A percentile compares a stretch with the other conserved stretches of the same genome.
These are phyloP conservation scores for Galleria mellonella DNA, from an alignment of 1,140 invertebrate genomes.

Conservation along the genomic window DNA sequence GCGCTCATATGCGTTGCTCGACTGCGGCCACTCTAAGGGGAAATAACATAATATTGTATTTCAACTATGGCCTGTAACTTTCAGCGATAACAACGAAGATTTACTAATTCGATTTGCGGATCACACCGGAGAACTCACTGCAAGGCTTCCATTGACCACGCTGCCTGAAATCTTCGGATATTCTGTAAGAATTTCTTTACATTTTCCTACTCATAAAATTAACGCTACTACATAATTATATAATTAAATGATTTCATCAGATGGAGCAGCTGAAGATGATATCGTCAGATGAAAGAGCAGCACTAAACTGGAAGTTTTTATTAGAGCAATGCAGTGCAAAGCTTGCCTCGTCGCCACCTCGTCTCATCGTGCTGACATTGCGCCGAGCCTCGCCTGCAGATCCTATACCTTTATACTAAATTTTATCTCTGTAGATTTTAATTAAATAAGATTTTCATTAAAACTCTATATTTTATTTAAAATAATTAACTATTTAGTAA, in stretches of 20 bases:
- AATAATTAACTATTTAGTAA: too few species aligned
- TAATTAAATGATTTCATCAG: slow-evolving; percentile 14
- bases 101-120: slow-evolving; percentile 49
- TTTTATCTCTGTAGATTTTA: background rate
- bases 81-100: slow-evolving; percentile 36
- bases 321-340: slow-evolving; percentile 49
- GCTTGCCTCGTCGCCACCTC: slow-evolving; percentile 38
- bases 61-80: too few species aligned
- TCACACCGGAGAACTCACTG: slow-evolving; percentile 52
- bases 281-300: slow-evolving; percentile 31
- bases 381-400: slow-evolving; percentile 47
- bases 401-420: slow-evolving; percentile 54
- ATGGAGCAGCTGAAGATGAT: slow-evolving; percentile 34
- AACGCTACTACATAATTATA: background rate
- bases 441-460: too few species aligned
- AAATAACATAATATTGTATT: too few species aligned
- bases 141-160: slow-evolving; percentile 40
- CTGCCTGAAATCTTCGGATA: slow-evolving; percentile 42
- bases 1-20: too few species aligned
- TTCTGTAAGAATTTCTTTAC: slow-evolving; percentile 25
- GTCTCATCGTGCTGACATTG: slow-evolving; percentile 38
- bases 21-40: too few species aligned
- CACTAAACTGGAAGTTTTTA: slow-evolving; percentile 40
- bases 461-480: too few species aligned
- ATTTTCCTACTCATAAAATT: background rate